These are phyloP conservation scores for Poliocrania exsul DNA, from an alignment of 2,797 vertebrate species.

Conservation along the genomic window DNA sequence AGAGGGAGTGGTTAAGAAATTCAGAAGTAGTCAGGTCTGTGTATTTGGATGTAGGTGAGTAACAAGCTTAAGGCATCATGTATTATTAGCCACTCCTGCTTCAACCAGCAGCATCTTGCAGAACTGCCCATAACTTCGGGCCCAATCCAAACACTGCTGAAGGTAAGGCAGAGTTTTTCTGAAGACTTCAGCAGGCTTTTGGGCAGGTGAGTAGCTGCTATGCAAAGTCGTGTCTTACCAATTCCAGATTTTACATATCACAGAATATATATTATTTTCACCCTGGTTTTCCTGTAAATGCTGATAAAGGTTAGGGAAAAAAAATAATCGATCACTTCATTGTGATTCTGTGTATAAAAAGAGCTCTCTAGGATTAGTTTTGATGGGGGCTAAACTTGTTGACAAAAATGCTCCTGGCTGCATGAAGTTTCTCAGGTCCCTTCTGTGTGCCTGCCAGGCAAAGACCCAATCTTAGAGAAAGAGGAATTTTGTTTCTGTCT, in stretches of 20 bases:
- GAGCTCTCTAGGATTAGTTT: neutral
- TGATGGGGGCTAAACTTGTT: neutral
- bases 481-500: neutral
- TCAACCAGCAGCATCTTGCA: neutral
- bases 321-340: neutral
- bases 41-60: neutral
- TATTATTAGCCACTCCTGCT: neutral
- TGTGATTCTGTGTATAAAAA: neutral
- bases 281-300: neutral
- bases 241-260: neutral
- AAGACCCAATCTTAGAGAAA: conserved; percentile 15
- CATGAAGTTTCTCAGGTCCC: neutral
- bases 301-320: neutral
- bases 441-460: neutral
- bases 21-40: neutral
- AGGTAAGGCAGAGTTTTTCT: neutral
- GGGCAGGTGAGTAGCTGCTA: neutral
- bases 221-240: neutral
- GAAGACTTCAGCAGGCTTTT: neutral
- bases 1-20: neutral
- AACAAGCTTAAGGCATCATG: neutral
- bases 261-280: fast-evolving
- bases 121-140: neutral
- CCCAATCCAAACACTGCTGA: neutral
- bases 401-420: neutral